These are phyloP conservation scores for Lymantria dispar DNA, from an alignment of 2,888 invertebrate species.

Conservation along the genomic window DNA sequence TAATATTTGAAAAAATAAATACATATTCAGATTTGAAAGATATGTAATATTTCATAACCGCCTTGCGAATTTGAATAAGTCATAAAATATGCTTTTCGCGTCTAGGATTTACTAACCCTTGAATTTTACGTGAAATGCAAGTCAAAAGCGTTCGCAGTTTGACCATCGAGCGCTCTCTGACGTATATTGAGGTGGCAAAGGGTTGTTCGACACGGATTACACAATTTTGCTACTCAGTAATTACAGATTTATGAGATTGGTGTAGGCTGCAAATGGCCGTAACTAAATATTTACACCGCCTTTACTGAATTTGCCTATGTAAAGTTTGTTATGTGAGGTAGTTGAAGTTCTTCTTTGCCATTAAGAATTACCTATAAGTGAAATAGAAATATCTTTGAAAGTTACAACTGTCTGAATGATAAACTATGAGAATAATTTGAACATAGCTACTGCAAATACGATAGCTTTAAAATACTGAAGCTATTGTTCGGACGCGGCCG, in stretches of 20 bases:
- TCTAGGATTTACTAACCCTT: constrained; percentile 66
- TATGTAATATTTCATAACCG: too few species aligned
- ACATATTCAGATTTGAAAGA: too few species aligned
- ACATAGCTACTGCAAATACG: constrained; percentile 44
- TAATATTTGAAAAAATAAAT: too few species aligned
- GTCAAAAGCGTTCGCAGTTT: constrained; percentile 64
- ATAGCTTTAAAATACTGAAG: constrained; percentile 61
- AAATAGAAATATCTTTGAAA: too few species aligned
- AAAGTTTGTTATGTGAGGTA: too few species aligned
- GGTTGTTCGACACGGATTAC: constrained; percentile 61
- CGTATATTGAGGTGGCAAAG: constrained; percentile 68
- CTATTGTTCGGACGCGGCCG: constrained; percentile 61
- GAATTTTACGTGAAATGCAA: constrained; percentile 78
- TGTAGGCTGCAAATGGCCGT: constrained; percentile 68
- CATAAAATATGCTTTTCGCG: too few species aligned
- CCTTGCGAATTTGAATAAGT: too few species aligned
- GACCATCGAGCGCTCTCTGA: constrained; percentile 59
- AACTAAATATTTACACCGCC: constrained; percentile 66
- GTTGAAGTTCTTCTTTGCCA: too few species aligned
- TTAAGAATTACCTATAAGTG: too few species aligned
- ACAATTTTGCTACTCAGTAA: constrained; percentile 66
- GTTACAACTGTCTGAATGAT: too few species aligned
- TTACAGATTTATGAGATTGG: constrained; percentile 63
- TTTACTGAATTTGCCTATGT: too few species aligned
- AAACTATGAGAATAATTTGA: too few species aligned